These are phyloP conservation scores for Hydrotaea diabolus DNA, from an alignment of 2,888 invertebrate species.

Conservation along the genomic window DNA sequence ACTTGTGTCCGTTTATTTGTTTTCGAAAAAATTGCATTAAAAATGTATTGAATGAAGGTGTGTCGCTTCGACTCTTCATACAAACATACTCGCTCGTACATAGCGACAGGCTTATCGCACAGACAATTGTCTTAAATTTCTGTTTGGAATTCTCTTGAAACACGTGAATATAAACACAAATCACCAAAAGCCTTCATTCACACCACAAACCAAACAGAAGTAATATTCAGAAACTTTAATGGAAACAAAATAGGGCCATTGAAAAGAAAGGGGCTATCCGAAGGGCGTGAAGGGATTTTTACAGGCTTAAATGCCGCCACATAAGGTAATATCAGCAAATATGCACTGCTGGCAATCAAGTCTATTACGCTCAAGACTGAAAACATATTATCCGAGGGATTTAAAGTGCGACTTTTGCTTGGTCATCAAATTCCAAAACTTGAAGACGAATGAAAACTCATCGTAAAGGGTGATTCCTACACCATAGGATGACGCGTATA, in stretches of 20 bases:
- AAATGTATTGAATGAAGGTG: slow-evolving; percentile 54
- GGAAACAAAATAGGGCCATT: slow-evolving; percentile 24
- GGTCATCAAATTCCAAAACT: no score
- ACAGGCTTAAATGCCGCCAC: no score
- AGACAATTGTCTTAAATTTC: slow-evolving; percentile 2
- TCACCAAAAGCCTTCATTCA: not conserved
- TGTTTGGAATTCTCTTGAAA: slow-evolving; percentile 40
- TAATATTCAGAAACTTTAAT: slow-evolving; percentile 31
- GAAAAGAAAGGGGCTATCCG: not conserved
- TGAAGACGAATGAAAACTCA: no score
- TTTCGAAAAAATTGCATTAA: slow-evolving; percentile 48
- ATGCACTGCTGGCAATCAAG: no score
- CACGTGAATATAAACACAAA: slow-evolving; percentile 48
- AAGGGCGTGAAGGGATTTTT: not conserved
- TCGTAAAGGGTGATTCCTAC: no score
- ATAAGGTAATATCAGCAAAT: no score
- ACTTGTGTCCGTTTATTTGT: slow-evolving; percentile 18
- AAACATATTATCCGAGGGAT: no score
- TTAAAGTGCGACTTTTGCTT: no score
- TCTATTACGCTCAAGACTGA: no score
- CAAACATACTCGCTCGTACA: not conserved
- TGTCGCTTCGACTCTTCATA: slow-evolving; percentile 11
- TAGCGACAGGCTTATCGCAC: not conserved
- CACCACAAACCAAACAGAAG: slow-evolving; percentile 27
- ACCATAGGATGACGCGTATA: no score